Conservation (phyloP, 2,113 vertebrate genomes). For the Corvus hawaiiensis region DNA sequence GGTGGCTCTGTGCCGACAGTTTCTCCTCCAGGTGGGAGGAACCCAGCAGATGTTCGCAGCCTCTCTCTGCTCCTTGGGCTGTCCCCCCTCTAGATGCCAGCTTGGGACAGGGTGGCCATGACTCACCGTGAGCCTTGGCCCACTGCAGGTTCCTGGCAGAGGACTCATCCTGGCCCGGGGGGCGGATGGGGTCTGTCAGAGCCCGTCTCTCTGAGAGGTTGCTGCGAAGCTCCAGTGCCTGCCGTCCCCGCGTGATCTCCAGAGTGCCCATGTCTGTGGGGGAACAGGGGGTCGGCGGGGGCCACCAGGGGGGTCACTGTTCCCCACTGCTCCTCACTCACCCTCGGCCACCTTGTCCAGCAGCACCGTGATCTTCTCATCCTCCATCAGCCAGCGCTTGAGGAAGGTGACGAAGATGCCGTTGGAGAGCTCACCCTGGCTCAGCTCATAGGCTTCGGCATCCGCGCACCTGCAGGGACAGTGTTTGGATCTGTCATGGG, state of each 20-base stretch:
- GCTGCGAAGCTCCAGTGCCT: slow-evolving; percentile 86
- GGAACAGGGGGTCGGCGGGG: not conserved
- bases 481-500: rapidly evolving
- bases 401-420: slow-evolving; percentile 85
- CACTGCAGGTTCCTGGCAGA: slow-evolving; percentile 85
- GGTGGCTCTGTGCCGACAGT: rapidly evolving
- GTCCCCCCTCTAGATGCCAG: not conserved
- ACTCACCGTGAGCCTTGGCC: slow-evolving; percentile 80
- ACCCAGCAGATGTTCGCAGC: rapidly evolving
- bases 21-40: not conserved
- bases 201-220: slow-evolving; percentile 84
- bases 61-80: not conserved
- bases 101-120: rapidly evolving
- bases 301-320: rapidly evolving
- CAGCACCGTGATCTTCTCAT: slow-evolving; percentile 85
- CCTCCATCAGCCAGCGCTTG: slow-evolving; percentile 78
- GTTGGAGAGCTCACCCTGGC: slow-evolving; percentile 75
- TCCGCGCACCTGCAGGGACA: slow-evolving; percentile 69
- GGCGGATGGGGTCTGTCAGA: slow-evolving; percentile 74
- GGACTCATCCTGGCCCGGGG: slow-evolving; percentile 41
- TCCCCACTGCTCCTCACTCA: slow-evolving; percentile 7
- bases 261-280: slow-evolving; percentile 83
- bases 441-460: slow-evolving; percentile 84
- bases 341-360: slow-evolving; percentile 86
- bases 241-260: slow-evolving; percentile 76